phyloP scores from a whole-genome alignment of 1,140 invertebrate species.

The Zaprionus ghesquierei region DNA sequence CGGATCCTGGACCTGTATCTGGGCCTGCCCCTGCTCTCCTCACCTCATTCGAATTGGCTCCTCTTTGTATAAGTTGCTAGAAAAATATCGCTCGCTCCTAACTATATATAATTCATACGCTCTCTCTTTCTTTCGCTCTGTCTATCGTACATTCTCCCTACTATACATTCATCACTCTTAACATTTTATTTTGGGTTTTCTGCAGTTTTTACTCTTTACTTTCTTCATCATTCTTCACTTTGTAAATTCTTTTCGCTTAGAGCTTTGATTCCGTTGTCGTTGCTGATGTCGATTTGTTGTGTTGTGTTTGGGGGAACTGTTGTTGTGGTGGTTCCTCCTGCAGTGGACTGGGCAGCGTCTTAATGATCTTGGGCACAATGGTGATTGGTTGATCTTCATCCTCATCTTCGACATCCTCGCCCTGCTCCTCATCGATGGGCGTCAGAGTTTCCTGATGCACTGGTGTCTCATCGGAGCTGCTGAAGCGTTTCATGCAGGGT shows the following conservation, averaged over 20 bases:
- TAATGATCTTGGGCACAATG: conserved; percentile 87
- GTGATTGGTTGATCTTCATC: conserved; percentile 88
- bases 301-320: conserved; percentile 46
- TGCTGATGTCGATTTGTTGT: conserved; percentile 27
- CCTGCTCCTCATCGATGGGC: conserved; percentile 91
- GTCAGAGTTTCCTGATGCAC: conserved; percentile 88
- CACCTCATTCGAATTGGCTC: not conserved
- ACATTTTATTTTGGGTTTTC: conserved; percentile 16
- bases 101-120: conserved; percentile 14
- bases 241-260: conserved; percentile 66
- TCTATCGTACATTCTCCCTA: not conserved
- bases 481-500: conserved; percentile 87
- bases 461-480: conserved; percentile 83
- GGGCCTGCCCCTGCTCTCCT: not conserved
- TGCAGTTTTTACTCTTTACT: conserved; percentile 27
- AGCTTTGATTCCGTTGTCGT: conserved; percentile 74
- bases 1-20: conserved; percentile 19
- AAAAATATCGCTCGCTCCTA: conserved; percentile 47
- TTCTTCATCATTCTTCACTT: conserved; percentile 31
- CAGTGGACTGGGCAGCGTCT: conserved; percentile 86
- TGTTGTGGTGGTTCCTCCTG: conserved; percentile 57
- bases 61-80: conserved; percentile 52
- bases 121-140: not conserved
- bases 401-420: conserved; percentile 89
- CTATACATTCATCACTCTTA: too few species aligned